Evolutionary conservation across 2,797 vertebrate species (phyloP).

Genomic region (Pampus argenteus): DNA sequence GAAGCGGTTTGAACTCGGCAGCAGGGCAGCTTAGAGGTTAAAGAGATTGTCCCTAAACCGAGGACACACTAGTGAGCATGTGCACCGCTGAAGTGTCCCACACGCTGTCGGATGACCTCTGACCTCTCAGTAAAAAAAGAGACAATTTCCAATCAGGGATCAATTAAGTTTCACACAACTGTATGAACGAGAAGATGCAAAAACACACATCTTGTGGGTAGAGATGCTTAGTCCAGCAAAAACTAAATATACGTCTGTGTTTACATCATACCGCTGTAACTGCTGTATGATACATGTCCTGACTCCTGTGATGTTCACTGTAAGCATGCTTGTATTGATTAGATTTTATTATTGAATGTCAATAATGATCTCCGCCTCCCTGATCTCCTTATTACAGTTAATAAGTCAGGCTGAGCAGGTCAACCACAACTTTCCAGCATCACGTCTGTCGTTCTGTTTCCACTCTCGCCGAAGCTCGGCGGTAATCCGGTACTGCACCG

Average conservation of each 20-base stretch:
- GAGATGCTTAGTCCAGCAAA: not conserved
- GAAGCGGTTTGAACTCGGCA: constrained; percentile 38
- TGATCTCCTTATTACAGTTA: constrained; percentile 10
- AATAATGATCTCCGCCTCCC: not conserved
- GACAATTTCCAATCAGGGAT: constrained; percentile 26
- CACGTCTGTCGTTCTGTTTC: constrained; percentile 17
- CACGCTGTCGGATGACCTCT: constrained; percentile 40
- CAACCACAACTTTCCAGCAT: constrained; percentile 22
- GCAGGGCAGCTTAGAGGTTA: constrained; percentile 18
- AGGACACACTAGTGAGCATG: constrained; percentile 2
- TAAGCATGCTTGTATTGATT: not conserved
- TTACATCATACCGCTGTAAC: no score
- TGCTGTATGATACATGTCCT: not conserved
- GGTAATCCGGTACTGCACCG: constrained; percentile 19
- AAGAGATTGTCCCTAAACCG: constrained; percentile 22
- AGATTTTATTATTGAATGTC: not conserved
- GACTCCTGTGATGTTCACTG: not conserved
- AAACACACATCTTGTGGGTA: not conserved
- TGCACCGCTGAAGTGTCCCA: constrained; percentile 7
- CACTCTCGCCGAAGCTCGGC: constrained; percentile 44
- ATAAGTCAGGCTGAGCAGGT: constrained; percentile 7
- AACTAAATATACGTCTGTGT: not conserved
- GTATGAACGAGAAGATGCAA: constrained; percentile 4
- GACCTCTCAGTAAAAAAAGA: constrained; percentile 28
- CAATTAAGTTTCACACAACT: constrained; percentile 35